Conservation (phyloP, 2,888 invertebrate species). For the Rhimphoctona megacephalus region DNA sequence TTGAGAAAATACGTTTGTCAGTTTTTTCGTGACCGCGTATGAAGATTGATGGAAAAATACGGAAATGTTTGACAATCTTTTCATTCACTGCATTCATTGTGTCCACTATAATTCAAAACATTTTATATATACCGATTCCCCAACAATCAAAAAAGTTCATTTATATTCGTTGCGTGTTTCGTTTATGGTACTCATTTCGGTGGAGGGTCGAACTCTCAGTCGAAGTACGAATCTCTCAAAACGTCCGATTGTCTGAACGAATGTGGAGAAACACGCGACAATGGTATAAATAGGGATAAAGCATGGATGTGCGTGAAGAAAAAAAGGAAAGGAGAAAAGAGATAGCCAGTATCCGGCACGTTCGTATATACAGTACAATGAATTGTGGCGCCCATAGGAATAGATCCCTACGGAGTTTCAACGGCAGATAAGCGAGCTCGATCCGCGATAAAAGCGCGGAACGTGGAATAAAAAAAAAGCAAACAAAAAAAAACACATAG, state of each 20-base stretch:
- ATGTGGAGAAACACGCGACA: conserved; percentile 11
- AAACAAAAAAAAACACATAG: conserved; percentile 15
- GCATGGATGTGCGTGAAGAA: neutral
- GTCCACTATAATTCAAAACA: neutral
- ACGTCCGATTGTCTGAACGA: conserved; percentile 18
- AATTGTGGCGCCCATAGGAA: conserved; percentile 65
- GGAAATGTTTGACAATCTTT: neutral
- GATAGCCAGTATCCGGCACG: conserved; percentile 28
- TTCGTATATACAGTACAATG: conserved; percentile 48
- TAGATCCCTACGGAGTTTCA: conserved; percentile 51
- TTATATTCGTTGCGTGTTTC: conserved; percentile 12
- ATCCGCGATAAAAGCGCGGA: conserved; percentile 51
- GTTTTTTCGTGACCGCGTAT: neutral
- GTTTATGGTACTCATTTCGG: neutral
- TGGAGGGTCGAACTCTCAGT: conserved; percentile 3
- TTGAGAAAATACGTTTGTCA: neutral
- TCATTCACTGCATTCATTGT: neutral
- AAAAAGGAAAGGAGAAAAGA: conserved; percentile 6
- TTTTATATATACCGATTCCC: neutral
- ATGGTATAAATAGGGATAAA: conserved; percentile 22
- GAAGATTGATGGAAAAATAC: neutral
- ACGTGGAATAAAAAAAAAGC: conserved; percentile 42
- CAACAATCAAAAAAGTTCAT: conserved; percentile 14
- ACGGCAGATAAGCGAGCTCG: conserved; percentile 54
- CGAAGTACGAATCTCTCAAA: neutral